Percentiles rank a stretch among this genome's conserved stretches.
These are phyloP conservation scores for Chouioia cunea DNA, from an alignment of 2,888 invertebrate genomes.

Conservation along the genomic window DNA sequence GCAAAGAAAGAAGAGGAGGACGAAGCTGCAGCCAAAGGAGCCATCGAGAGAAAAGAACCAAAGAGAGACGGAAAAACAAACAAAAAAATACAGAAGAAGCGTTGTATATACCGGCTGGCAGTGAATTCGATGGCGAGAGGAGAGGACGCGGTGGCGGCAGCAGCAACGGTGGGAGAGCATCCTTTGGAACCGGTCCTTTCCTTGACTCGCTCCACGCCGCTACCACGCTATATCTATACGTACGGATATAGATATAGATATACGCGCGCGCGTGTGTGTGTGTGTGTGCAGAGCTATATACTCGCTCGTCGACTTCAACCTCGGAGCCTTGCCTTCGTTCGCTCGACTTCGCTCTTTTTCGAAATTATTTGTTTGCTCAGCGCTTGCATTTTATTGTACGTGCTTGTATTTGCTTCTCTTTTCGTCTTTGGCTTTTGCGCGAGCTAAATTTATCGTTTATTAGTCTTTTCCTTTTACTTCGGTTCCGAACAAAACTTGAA, in stretches of 20 bases:
- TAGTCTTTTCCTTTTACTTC: too few relatives aligned
- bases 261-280: too few relatives aligned
- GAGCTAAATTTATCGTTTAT: too few relatives aligned
- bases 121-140: slow-evolving; percentile 44
- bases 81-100: slow-evolving; percentile 36
- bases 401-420: slow-evolving; percentile 26
- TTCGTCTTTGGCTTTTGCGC: too few relatives aligned
- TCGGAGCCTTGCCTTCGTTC: slow-evolving; percentile 50
- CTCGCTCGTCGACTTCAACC: slow-evolving; percentile 40
- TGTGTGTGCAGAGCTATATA: slow-evolving; percentile 29
- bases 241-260: too few relatives aligned
- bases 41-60: slow-evolving; percentile 10
- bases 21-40: background rate
- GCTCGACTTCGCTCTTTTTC: slow-evolving; percentile 34
- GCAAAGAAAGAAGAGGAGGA: background rate
- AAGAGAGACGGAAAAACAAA: slow-evolving; percentile 27
- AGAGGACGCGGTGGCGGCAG: background rate
- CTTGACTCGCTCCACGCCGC: slow-evolving; percentile 50
- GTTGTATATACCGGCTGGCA: slow-evolving; percentile 40
- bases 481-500: too few relatives aligned
- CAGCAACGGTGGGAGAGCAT: slow-evolving; percentile 59
- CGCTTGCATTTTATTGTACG: slow-evolving; percentile 10
- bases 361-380: slow-evolving; percentile 32
- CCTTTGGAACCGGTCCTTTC: slow-evolving; percentile 67
- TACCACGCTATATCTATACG: too few relatives aligned